Base-by-base conservation (phyloP, 35 echinoderm and acorn worm species). In the Patiria miniata region DNA sequence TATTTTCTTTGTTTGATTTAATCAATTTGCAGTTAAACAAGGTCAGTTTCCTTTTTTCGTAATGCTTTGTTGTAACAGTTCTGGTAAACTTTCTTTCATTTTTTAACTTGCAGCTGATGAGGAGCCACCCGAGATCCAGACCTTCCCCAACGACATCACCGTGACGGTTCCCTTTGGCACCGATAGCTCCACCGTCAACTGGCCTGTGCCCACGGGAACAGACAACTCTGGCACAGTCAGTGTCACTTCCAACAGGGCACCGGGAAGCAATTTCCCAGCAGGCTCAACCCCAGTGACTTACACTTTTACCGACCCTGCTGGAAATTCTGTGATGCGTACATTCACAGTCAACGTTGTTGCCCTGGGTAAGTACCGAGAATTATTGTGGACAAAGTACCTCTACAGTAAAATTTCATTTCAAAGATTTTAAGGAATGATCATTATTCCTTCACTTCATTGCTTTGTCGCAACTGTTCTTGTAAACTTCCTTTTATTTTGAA, bases 191-290 rank as follows among this genome's bases (percentile, higher is more conserved):
- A 29, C 60, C 34, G 86, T 92, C 16, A 89, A 36, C 9, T 96
- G 94, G 94, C 22, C 32, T 59, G 82, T 85, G 76, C 94, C 94
- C 10, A 96, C 94, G 50, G 90, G 86, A 34, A 89, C 40, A 16
- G 94, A 96, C 86, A 88, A 92, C 77, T 93, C 92, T 61, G 86
- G 86, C 26, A 37, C 50, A 3, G 9, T 19, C 18, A 39, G 34
- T 18, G 19, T 29, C 37, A 77, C 80, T 28, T 18, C 56, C 16
- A 77, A 77, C 14, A 39, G 0, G 1, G 38, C 34, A 0, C 80
- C 88, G 19, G 88, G 88, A 29, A 69, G 83, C 55, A 28, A 23
- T 10, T 90, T 84, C 39, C 58, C 44, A 1, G 22, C 54, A 14
- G 88, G 88, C 1, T 18, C 39, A 3, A 90, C 88, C 5, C 37